Percentiles rank a stretch among this genome's conserved stretches.
phyloP scores from a whole-genome alignment of 1,140 invertebrate genomes.

The Eueides isabella region DNA sequence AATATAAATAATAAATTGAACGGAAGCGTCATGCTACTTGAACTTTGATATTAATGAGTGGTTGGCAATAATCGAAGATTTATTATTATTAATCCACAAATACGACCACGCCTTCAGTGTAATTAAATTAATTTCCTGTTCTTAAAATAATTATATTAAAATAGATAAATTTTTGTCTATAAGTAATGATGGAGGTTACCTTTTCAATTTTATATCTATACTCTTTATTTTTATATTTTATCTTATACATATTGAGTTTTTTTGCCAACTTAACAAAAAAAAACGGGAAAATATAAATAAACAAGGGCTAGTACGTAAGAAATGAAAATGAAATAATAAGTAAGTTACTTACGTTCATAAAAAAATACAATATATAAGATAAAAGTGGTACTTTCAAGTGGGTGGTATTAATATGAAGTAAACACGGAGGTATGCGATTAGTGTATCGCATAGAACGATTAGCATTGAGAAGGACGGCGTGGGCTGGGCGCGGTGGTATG shows the following conservation, averaged over 20 bases:
- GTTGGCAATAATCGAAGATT: slow-evolving; percentile 9
- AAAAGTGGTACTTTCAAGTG: slow-evolving; percentile 20
- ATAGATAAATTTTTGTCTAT: slow-evolving; percentile 13
- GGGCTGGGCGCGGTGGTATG: slow-evolving; percentile 35
- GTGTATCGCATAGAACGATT: slow-evolving; percentile 34
- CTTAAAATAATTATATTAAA: not conserved
- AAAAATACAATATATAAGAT: no score
- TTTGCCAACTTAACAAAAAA: no score
- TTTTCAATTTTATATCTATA: not conserved
- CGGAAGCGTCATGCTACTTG: slow-evolving; percentile 10
- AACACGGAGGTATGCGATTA: slow-evolving; percentile 26
- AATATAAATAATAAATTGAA: slow-evolving; percentile 1
- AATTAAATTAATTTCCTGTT: slow-evolving; percentile 14
- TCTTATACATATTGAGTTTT: no score
- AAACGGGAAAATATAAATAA: no score
- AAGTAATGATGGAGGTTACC: not conserved
- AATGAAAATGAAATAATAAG: no score
- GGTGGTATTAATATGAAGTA: slow-evolving; percentile 19
- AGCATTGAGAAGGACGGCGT: slow-evolving; percentile 65
- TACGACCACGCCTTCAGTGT: slow-evolving; percentile 7
- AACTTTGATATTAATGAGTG: slow-evolving; percentile 8
- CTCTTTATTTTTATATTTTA: not conserved
- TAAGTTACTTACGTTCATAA: not conserved
- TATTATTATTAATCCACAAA: slow-evolving; percentile 10
- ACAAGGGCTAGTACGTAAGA: no score